A percentile compares a stretch with the other conserved stretches of the same genome.
phyloP scores from a whole-genome alignment of 2,113 vertebrate genomes.

The Sardina pilchardus region DNA sequence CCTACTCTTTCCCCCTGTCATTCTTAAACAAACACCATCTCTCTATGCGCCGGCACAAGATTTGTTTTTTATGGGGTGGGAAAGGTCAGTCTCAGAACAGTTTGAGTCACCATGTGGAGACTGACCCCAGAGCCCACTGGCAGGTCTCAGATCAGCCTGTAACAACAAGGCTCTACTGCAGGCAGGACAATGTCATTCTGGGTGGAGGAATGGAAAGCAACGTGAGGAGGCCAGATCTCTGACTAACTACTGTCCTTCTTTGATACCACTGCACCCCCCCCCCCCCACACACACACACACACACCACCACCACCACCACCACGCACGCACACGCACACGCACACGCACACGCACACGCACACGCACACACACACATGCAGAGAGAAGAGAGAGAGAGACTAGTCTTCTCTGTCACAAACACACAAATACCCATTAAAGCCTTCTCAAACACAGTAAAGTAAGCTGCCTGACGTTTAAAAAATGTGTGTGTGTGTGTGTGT shows the following conservation, averaged over 20 bases:
- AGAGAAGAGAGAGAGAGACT: not conserved
- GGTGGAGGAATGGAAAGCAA: not conserved
- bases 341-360: conserved; percentile 36
- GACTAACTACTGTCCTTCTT: conserved; percentile 55
- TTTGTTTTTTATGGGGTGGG: conserved; percentile 38
- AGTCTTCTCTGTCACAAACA: not conserved
- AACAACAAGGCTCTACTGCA: not conserved
- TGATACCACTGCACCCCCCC: conserved; percentile 47
- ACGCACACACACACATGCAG: conserved; percentile 5
- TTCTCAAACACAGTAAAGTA: conserved; percentile 10
- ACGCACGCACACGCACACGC: conserved; percentile 31
- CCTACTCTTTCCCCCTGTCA: conserved; percentile 30
- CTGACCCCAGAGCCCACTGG: conserved; percentile 6
- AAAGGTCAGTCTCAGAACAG: conserved; percentile 44
- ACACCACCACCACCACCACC: too few relatives aligned
- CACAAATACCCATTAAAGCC: not conserved
- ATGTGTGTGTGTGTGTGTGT: conserved; percentile 36
- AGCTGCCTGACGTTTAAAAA: not conserved
- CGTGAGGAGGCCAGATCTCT: conserved; percentile 13
- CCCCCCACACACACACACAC: conserved; percentile 41
- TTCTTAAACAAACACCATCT: conserved; percentile 53
- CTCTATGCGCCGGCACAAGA: conserved; percentile 29
- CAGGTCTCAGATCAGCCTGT: conserved; percentile 16
- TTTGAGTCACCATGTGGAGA: conserved; percentile 36
- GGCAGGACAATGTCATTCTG: not conserved